Percentiles rank a stretch among this genome's conserved stretches.
phyloP scores from a whole-genome alignment of 2,888 invertebrate genomes.

The Calameuta filiformis region DNA sequence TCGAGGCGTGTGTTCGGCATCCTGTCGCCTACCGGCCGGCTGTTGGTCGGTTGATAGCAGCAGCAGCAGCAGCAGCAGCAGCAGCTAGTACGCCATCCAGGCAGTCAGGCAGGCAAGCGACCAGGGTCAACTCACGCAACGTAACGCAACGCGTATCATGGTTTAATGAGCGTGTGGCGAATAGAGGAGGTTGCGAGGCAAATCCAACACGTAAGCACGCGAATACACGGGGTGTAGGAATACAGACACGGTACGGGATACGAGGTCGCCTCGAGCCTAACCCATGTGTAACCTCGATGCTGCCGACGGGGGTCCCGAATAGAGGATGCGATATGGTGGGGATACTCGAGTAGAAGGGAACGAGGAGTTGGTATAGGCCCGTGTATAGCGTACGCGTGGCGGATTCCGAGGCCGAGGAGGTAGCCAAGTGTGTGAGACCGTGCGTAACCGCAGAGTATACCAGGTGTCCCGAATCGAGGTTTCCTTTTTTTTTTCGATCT shows the following conservation, averaged over 20 bases:
- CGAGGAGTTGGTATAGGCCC: neutral
- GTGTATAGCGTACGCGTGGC: neutral
- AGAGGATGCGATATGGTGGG: neutral
- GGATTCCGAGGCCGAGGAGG: neutral
- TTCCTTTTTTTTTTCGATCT: neutral
- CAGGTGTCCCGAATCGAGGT: neutral
- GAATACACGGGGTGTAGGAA: neutral
- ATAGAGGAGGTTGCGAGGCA: neutral
- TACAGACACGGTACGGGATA: slow-evolving; percentile 15
- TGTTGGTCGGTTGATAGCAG: slow-evolving; percentile 23
- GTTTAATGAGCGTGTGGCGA: slow-evolving; percentile 43
- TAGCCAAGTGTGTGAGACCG: neutral
- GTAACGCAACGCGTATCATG: slow-evolving; percentile 51
- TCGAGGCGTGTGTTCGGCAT: slow-evolving; percentile 47
- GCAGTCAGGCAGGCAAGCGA: neutral
- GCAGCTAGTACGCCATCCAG: neutral
- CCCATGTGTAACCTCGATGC: slow-evolving; percentile 20
- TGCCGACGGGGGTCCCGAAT: neutral
- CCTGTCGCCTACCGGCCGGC: slow-evolving; percentile 46
- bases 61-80: neutral
- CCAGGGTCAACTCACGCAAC: neutral
- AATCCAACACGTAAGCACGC: neutral
- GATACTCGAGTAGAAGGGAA: neutral
- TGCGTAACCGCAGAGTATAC: neutral
- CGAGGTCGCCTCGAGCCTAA: slow-evolving; percentile 33